Percentiles rank a stretch among this genome's conserved stretches.
Evolutionary conservation across 2,113 vertebrate genomes (phyloP).

Genomic region (Gobiocypris rarus): DNA sequence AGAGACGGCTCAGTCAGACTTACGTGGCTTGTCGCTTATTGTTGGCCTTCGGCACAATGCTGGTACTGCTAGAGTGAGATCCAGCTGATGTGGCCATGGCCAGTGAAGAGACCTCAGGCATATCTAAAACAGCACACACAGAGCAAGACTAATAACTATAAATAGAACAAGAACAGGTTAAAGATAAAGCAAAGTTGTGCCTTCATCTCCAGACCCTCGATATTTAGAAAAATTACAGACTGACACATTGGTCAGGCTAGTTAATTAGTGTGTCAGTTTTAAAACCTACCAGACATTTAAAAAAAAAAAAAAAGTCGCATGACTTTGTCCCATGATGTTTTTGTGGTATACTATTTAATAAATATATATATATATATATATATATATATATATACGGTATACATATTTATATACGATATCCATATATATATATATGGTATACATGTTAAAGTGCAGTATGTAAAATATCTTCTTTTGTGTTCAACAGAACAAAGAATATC

Average conservation of each 20-base stretch:
- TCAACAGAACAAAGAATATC: no score
- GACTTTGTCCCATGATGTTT: neutral
- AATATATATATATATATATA: no score
- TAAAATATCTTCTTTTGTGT: no score
- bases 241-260: neutral
- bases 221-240: neutral
- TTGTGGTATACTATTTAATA: no score
- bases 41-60: slow-evolving; percentile 79
- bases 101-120: slow-evolving; percentile 84
- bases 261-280: neutral
- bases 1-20: slow-evolving; percentile 59
- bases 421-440: no score
- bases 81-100: slow-evolving; percentile 77
- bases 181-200: neutral
- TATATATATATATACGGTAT: no score
- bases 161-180: neutral
- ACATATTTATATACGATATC: no score
- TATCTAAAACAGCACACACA: slow-evolving; percentile 75
- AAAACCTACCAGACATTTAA: neutral
- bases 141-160: neutral
- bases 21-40: slow-evolving; percentile 86
- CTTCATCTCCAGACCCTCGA: neutral
- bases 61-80: slow-evolving; percentile 73
- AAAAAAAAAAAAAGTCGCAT: neutral
- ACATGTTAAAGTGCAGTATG: no score